A percentile compares a stretch with the other conserved stretches of the same genome.
Conservation (phyloP, 1,140 invertebrate species). For the Drosophila sturtevanti region DNA sequence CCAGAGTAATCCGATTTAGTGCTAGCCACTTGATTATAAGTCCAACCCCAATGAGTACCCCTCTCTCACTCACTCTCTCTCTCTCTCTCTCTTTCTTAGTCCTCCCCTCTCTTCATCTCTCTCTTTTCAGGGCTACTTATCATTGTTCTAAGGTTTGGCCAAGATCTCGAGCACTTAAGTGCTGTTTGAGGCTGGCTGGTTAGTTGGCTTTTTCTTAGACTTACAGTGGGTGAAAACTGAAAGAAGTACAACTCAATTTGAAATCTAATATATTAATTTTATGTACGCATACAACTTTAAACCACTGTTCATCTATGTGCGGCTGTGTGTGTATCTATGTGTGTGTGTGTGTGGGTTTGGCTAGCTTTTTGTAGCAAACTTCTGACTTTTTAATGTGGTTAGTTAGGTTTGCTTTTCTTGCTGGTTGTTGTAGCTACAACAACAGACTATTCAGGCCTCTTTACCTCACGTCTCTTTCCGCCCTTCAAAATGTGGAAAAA, state of each 20-base stretch:
- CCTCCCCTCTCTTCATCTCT: slow-evolving; percentile 1
- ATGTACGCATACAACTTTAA: neutral
- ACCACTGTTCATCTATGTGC: neutral
- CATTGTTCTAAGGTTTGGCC: slow-evolving; percentile 11
- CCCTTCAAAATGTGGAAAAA: slow-evolving; percentile 50
- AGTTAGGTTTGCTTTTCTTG: slow-evolving; percentile 34
- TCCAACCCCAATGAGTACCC: neutral
- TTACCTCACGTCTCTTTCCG: slow-evolving; percentile 13
- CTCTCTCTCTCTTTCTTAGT: neutral
- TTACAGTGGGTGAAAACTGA: neutral
- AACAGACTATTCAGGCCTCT: too few species aligned
- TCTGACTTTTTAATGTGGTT: slow-evolving; percentile 71
- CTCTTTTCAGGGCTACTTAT: neutral
- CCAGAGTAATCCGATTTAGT: slow-evolving; percentile 73
- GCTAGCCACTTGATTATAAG: slow-evolving; percentile 39
- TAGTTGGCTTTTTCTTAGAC: neutral
- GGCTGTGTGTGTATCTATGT: slow-evolving; percentile 14
- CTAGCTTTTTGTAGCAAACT: slow-evolving; percentile 30
- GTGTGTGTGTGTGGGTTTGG: slow-evolving; percentile 15
- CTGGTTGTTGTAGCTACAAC: slow-evolving; percentile 17
- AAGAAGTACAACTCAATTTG: neutral
- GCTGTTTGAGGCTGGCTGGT: slow-evolving; percentile 40
- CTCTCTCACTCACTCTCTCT: too few species aligned
- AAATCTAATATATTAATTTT: neutral
- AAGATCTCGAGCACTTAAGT: slow-evolving; percentile 59